Evolutionary conservation across 2,888 invertebrate species (phyloP), one percentile per base, ranked within the genome.

Genomic region (Drosophila suboccidentalis): DNA sequence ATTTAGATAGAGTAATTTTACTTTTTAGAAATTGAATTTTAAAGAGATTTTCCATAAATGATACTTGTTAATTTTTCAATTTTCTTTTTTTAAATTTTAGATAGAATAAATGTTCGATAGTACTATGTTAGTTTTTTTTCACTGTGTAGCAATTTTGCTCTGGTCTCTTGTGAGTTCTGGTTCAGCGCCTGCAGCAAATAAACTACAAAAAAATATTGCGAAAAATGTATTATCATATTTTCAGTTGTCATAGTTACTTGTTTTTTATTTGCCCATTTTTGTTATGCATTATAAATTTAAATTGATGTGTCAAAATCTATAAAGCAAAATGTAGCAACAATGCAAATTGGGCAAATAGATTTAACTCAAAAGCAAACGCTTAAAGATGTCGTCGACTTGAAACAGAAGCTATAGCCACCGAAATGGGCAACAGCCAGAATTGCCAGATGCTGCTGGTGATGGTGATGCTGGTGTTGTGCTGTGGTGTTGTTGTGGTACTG

Each of bases 381-480:
- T 53, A 0, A 10, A 55, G 51, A 54, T 68, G 61, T 58, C 61
- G 74, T 78, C 68, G 47, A 74, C 75, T 53, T 80, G 54, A 75
- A 81, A 85, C 88, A 47, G 90, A 82, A 89, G 86, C 90, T 65
- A 54, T 65, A 54, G 59, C 63, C 43, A 26, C 79, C 79, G 26
- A 81, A 89, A 71, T 75, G 71, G 82, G 84, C 84, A 78, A 83
- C 32, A 66, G 71, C 72, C 70, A 69, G 64, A 73, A 77, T 58
- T 66, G 76, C 65, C 62, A 62, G 60, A 26, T 51, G 60, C 44
- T 57, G 26, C 22, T 55, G 49, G 5, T 44, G 29, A 1, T 46
- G 58, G 60, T 13, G 15, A 11, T 34, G 4, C 64, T 62, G 58
- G 44, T 68, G 70, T 32, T 61, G 64, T n/a, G 19, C 59, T 55